phyloP scores from a whole-genome alignment of 1,140 invertebrate species.

The Paralvinella palmiformis region DNA sequence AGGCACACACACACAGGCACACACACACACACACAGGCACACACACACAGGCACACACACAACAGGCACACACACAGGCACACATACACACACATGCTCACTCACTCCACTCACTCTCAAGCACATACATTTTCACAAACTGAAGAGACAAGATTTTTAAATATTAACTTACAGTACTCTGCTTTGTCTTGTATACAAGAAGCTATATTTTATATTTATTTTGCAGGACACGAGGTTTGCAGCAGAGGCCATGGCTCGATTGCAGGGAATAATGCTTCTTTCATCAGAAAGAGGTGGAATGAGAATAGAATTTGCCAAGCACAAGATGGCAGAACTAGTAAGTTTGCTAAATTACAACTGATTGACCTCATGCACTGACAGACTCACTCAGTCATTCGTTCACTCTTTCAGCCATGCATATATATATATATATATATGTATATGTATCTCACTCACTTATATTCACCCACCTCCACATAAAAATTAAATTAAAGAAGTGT shows the following conservation, averaged over 20 bases:
- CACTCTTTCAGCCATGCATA: too few species aligned
- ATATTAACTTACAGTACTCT: not conserved
- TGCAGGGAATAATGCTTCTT: conserved; percentile 89
- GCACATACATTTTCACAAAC: not conserved
- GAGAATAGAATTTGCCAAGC: conserved; percentile 96
- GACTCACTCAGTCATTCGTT: too few species aligned
- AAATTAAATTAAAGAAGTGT: too few species aligned
- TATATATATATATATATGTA: too few species aligned
- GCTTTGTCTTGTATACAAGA: not conserved
- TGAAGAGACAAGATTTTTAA: not conserved
- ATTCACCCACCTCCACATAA: too few species aligned
- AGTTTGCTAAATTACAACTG: too few species aligned
- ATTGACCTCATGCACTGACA: too few species aligned
- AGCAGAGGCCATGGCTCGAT: conserved; percentile 78
- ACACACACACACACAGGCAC: too few species aligned
- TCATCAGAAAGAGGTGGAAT: conserved; percentile 92
- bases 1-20: too few species aligned
- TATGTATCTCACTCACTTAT: too few species aligned
- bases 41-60: not conserved
- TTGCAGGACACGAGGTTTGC: conserved; percentile 74
- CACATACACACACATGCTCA: not conserved
- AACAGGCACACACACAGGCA: not conserved
- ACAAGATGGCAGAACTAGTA: conserved; percentile 85
- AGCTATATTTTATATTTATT: conserved; percentile 16
- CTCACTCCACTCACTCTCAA: not conserved